Evolutionary conservation across 2,888 invertebrate species (phyloP).

Genomic region (Lumbricus terrestris): DNA sequence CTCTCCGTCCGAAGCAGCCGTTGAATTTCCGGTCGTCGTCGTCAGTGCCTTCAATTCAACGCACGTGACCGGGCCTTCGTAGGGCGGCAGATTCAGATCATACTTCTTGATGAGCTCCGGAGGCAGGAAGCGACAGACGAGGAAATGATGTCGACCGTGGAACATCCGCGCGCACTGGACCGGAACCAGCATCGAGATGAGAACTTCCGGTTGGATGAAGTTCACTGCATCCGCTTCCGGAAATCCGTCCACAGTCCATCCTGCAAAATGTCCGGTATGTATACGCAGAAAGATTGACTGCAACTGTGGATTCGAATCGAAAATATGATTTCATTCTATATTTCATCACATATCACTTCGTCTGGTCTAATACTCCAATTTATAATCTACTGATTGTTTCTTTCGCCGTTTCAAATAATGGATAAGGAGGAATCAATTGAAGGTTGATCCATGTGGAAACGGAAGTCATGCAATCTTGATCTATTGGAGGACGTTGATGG

Average conservation of each 20-base stretch:
- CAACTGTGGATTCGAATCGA: background rate
- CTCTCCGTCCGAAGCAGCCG: background rate
- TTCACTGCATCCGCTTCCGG: conserved; percentile 66
- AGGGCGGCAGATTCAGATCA: conserved; percentile 76
- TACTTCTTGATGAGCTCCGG: conserved; percentile 76
- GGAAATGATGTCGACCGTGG: conserved; percentile 72
- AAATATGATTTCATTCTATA: background rate
- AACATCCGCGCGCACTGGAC: conserved; percentile 82
- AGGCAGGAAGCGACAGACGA: conserved; percentile 91
- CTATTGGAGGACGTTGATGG: background rate
- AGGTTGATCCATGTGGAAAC: no score
- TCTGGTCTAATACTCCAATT: no score
- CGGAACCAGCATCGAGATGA: conserved; percentile 94
- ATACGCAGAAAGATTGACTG: background rate
- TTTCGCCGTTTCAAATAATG: background rate
- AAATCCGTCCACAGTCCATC: conserved; percentile 89
- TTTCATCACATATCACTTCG: background rate
- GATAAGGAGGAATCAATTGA: background rate
- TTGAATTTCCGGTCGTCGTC: background rate
- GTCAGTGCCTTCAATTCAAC: conserved; percentile 44
- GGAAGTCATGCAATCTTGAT: background rate
- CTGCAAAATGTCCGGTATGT: conserved; percentile 61
- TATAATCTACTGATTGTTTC: no score
- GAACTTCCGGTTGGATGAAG: conserved; percentile 74
- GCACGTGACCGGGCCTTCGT: conserved; percentile 68